Percentiles rank a stretch among this genome's conserved stretches.
Evolutionary conservation across 37 sponge, comb jelly and placozoan genomes (phyloP).

Genomic region (Amphimedon queenslandica): DNA sequence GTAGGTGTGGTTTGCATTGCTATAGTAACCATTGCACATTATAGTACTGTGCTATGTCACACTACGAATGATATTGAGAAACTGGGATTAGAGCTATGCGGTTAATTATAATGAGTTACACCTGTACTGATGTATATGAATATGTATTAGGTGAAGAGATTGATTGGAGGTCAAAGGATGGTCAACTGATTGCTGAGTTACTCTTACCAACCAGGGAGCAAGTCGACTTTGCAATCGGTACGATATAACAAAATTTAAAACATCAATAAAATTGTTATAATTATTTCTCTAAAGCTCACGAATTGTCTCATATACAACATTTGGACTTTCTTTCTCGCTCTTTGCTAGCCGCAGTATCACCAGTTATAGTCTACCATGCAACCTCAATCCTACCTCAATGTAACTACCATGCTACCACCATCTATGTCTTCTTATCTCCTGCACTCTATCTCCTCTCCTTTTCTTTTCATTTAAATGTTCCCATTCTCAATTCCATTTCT

Average conservation of each 20-base stretch:
- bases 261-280: neutral
- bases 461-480: too few species aligned
- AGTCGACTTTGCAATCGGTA: conserved; percentile 63
- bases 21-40: neutral
- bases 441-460: too few species aligned
- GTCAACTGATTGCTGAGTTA: conserved; percentile 5
- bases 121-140: neutral
- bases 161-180: conserved; percentile 45
- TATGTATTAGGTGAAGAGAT: conserved; percentile 25
- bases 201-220: conserved; percentile 32
- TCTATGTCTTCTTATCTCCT: neutral
- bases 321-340: conserved; percentile 9
- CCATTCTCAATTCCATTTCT: too few species aligned
- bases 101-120: neutral
- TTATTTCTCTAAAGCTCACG: conserved; percentile 43
- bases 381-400: conserved; percentile 31
- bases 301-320: conserved; percentile 50
- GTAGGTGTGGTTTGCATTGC: conserved; percentile 9
- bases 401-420: conserved; percentile 1
- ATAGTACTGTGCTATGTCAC: conserved; percentile 43
- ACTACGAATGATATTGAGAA: conserved; percentile 22
- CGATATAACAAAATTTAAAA: neutral
- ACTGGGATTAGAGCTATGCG: conserved; percentile 7
- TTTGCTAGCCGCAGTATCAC: neutral
- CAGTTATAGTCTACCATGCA: conserved; percentile 29